Conservation (phyloP, 2,888 invertebrate species). For the Nowickia ferox region DNA sequence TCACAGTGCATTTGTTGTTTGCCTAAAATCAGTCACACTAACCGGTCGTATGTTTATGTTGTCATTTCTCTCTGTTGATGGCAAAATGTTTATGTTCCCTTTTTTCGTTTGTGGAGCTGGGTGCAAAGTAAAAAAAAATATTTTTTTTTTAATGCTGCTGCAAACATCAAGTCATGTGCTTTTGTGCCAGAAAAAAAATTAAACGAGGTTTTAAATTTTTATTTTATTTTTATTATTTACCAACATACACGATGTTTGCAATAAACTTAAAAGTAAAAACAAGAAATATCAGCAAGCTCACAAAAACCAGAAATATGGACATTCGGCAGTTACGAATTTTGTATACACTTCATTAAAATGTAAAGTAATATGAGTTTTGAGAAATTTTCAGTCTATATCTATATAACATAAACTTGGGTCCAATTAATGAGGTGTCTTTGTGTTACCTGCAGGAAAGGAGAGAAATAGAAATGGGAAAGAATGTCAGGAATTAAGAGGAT, state of each 20-base stretch:
- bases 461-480: too few species aligned
- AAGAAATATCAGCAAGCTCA: conserved; percentile 25
- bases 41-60: conserved; percentile 49
- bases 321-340: background rate
- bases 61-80: conserved; percentile 56
- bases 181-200: conserved; percentile 32
- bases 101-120: conserved; percentile 26
- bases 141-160: conserved; percentile 21
- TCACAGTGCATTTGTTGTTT: conserved; percentile 39
- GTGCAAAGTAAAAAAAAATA: conserved; percentile 30
- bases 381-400: background rate
- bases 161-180: conserved; percentile 41
- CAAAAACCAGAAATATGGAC: background rate
- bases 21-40: conserved; percentile 46
- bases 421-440: too few species aligned
- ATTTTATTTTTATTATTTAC: conserved; percentile 24
- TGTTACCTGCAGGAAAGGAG: too few species aligned
- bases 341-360: background rate
- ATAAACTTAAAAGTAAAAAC: conserved; percentile 48
- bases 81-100: conserved; percentile 39
- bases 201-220: conserved; percentile 63
- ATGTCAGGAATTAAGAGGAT: too few species aligned
- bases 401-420: too few species aligned
- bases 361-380: background rate
- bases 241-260: conserved; percentile 54